phyloP scores from a whole-genome alignment of 2,888 invertebrate species.

The Leucophenga maculata region DNA sequence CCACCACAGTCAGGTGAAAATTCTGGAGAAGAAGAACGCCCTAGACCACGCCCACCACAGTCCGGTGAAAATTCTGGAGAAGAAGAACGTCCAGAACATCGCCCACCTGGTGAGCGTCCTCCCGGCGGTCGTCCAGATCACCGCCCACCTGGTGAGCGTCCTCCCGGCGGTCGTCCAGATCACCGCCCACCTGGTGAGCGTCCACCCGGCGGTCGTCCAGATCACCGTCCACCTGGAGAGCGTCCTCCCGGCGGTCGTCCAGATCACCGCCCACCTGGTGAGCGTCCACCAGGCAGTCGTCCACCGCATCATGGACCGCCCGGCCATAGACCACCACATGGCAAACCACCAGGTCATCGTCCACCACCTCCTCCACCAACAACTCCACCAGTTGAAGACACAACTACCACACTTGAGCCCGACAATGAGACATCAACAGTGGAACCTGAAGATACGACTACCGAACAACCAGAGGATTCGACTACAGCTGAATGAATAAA shows the following conservation, averaged over 20 bases:
- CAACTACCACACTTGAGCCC: conserved; percentile 8
- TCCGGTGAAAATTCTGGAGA: not conserved
- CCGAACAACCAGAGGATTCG: conserved; percentile 15
- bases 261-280: not conserved
- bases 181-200: not conserved
- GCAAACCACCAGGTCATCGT: conserved; percentile 1
- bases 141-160: not conserved
- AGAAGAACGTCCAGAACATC: not conserved
- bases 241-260: not conserved
- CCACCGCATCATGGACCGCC: not conserved
- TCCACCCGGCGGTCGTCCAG: not conserved
- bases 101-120: not conserved
- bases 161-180: not conserved
- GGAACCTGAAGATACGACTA: conserved; percentile 29
- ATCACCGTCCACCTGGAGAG: not conserved
- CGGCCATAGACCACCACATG: not conserved
- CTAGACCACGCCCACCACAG: not conserved
- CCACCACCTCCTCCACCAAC: not conserved
- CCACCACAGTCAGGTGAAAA: not conserved
- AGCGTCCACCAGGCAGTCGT: not conserved
- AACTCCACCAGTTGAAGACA: not conserved
- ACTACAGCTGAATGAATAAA: too few species aligned
- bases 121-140: not conserved
- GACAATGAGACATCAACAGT: conserved; percentile 7
- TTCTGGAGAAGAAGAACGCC: too few species aligned